Conservation (phyloP, 2,888 invertebrate genomes). For the Drosophila quinaria region DNA sequence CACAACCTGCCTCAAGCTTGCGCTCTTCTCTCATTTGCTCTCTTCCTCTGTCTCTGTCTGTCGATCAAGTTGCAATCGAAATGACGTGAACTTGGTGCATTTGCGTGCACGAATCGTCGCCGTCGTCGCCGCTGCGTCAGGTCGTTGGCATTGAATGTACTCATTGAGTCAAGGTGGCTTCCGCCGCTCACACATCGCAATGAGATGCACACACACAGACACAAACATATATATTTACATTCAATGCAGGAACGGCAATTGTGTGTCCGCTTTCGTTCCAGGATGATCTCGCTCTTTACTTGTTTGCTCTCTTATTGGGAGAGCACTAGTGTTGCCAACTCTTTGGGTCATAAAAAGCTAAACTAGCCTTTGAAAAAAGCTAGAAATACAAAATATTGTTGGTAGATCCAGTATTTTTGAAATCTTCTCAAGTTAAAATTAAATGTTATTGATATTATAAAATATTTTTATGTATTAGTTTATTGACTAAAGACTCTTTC, state of each 20-base stretch:
- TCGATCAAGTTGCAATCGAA: conserved; percentile 62
- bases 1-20: conserved; percentile 53
- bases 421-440: too few species aligned
- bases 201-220: conserved; percentile 37
- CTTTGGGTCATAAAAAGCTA: too few species aligned
- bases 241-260: not conserved
- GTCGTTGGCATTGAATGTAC: conserved; percentile 85
- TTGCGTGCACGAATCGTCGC: conserved; percentile 59
- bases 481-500: too few species aligned
- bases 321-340: too few species aligned
- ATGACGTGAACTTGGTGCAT: conserved; percentile 76
- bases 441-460: too few species aligned
- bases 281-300: conserved; percentile 1
- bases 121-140: conserved; percentile 66
- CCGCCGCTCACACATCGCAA: conserved; percentile 69
- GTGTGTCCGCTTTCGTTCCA: not conserved
- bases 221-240: conserved; percentile 10
- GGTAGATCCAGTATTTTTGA: too few species aligned
- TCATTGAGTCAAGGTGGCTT: conserved; percentile 86
- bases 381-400: too few species aligned
- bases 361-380: too few species aligned
- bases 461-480: too few species aligned
- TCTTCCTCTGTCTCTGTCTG: conserved; percentile 3
- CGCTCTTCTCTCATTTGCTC: conserved; percentile 10
- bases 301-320: not conserved